Base-by-base conservation (phyloP, 2,113 vertebrate species). In the Tichodroma muraria region DNA sequence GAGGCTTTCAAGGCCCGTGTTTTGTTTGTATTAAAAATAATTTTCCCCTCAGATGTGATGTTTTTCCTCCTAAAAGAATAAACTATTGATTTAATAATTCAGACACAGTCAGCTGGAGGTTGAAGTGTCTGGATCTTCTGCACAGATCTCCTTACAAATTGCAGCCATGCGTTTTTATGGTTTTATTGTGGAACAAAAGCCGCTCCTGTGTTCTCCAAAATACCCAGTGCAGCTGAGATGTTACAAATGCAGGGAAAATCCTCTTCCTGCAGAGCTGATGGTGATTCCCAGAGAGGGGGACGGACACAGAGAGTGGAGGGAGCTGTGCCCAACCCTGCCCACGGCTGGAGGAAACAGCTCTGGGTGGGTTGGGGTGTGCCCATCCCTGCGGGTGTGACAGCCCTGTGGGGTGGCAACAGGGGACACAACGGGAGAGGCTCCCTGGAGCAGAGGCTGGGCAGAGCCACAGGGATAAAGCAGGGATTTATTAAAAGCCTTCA, bases 1-100 rank as follows among this genome's bases (percentile, higher is more conserved):
- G 56, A 54, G 66, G 14, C 13, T 85, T 80, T 33, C 66, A 54
- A 40, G 65, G 59, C 42, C 57, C 4, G 1, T 33, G 35, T 79
- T 94, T 87, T 95, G 76, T 88, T 93, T 91, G 93, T 37, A 81
- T 95, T 84, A 49, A 75, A 89, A 94, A 85, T 56, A 80, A 66
- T 84, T 91, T 88, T 40, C 57, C 40, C 37, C 15, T 69, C 59
- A 81, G 85, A 70, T 60, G 76, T 31, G 80, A 27, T 75, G 10
- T 52, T 73, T 71, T 66, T 63, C 68, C 31, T 50, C 38, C 59
- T 71, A 56, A 81, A 90, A 96, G 77, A 88, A 84, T 71, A 81
- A 80, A 60, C 56, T 70, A 72, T 59, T 89, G 86, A 85, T 90
- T 95, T 84, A 93, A 81, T 91, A 95, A 94, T 80, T 64, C 53